These are phyloP conservation scores for Carcinoscorpius rotundicauda DNA, from an alignment of 1,140 invertebrate genomes.

Conservation along the genomic window DNA sequence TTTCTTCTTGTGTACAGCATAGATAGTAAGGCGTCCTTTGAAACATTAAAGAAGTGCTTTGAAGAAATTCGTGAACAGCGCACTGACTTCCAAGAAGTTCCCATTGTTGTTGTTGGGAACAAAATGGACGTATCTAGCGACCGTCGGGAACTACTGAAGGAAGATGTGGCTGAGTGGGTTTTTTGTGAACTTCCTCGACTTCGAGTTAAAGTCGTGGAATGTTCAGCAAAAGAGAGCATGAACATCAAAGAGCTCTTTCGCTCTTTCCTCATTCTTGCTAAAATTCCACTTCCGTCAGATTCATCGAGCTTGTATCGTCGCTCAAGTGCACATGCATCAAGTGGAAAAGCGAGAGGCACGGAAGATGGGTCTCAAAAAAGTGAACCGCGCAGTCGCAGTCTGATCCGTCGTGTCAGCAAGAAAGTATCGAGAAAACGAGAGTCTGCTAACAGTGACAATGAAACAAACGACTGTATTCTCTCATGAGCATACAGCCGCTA, in stretches of 20 bases:
- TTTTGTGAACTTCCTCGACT: conserved; percentile 52
- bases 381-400: conserved; percentile 55
- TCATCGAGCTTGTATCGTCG: conserved; percentile 49
- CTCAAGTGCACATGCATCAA: conserved; percentile 53
- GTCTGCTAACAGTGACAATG: too few relatives aligned
- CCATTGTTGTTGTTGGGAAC: conserved; percentile 74
- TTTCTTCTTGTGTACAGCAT: conserved; percentile 74
- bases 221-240: conserved; percentile 61
- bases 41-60: conserved; percentile 62
- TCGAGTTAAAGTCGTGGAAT: conserved; percentile 43
- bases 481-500: too few relatives aligned
- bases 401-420: conserved; percentile 60
- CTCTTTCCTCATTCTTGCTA: conserved; percentile 27
- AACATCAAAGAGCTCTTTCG: conserved; percentile 55
- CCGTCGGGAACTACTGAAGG: conserved; percentile 42
- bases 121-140: conserved; percentile 54
- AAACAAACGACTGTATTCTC: too few relatives aligned
- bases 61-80: conserved; percentile 69
- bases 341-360: neutral
- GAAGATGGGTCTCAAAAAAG: too few relatives aligned
- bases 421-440: conserved; percentile 33
- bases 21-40: conserved; percentile 59
- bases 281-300: conserved; percentile 22
- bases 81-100: conserved; percentile 58
- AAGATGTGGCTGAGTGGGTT: conserved; percentile 67